Base-by-base conservation (phyloP, 2,797 vertebrate genomes). In the Eurystomus glaucurus region DNA sequence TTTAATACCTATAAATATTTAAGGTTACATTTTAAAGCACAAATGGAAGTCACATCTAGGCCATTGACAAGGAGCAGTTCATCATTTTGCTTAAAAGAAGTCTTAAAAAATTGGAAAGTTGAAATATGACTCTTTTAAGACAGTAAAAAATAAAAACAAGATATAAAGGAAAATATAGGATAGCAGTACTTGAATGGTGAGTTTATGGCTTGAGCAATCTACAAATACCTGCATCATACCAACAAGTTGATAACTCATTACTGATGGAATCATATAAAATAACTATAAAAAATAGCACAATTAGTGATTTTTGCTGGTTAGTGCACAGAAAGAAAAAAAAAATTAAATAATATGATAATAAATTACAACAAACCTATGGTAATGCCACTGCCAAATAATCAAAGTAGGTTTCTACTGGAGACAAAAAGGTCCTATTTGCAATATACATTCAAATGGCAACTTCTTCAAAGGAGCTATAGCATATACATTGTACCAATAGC, bases 291-390 rank as follows among this genome's bases (percentile, higher is more conserved):
- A 76, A 46, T 25, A 45, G 9, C 19, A 48, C 0, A 1, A 35
- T 37, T 23, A 35, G 2, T 26, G 57, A 50, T 10, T 33, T 33
- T 48, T 85, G 55, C n/a, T 57, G 4, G 13, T 66, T 51, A n/a
- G 17, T 1, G 0, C 15, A 60, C 33, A 43, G 0, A 1, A 58
- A 55, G 13, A 9, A 51, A 76, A 64, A 61, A 43, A 72, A 7
- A 37, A 45, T 25, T 22, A 62, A 81, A 45, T 29, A 57, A 51
- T n/a, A 18, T 54, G 29, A 9, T 28, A 62, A 50, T 41, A 11
- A 54, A 8, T 85, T 33, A 31, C 14, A 71, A 58, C 20, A 88
- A 70, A n/a, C 19, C 9, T 46, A 50, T 4, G 37, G 17, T 71
- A 70, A 61, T 52, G 58, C 2, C 10, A 20, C 15, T 41, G 13